Evolutionary conservation across 2,113 vertebrate genomes (phyloP).

Genomic region (Rhinogobius similis): DNA sequence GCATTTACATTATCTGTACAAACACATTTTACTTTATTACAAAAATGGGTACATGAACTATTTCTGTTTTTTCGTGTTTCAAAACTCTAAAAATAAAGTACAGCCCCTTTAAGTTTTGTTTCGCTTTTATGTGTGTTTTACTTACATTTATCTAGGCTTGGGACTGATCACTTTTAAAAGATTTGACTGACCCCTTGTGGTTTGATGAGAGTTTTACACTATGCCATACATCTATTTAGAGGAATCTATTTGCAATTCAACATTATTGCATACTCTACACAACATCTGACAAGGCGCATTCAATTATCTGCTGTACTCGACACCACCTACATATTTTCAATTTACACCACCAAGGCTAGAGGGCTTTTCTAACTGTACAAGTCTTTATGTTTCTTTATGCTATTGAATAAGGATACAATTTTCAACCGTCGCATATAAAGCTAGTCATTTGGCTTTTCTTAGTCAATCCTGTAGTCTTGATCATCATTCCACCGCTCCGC

Average conservation of each 20-base stretch:
- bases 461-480: conserved; percentile 14
- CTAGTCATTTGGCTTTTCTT: conserved; percentile 5
- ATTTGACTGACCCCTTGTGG: background rate
- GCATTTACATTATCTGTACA: no score
- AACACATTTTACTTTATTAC: no score
- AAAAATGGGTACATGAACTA: no score
- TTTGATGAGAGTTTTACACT: background rate
- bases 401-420: background rate
- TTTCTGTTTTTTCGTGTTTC: no score
- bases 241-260: background rate
- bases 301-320: background rate
- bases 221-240: background rate
- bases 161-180: background rate
- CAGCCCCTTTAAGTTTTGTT: background rate
- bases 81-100: no score
- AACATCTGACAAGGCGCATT: background rate
- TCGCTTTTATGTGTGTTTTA: background rate
- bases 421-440: background rate
- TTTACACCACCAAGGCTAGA: background rate
- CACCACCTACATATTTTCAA: no score
- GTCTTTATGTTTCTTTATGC: background rate
- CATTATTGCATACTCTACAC: background rate
- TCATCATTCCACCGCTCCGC: background rate
- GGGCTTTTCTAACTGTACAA: background rate
- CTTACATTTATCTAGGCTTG: background rate